phyloP scores from a whole-genome alignment of 1,140 invertebrate genomes.

The Drosophila asahinai region DNA sequence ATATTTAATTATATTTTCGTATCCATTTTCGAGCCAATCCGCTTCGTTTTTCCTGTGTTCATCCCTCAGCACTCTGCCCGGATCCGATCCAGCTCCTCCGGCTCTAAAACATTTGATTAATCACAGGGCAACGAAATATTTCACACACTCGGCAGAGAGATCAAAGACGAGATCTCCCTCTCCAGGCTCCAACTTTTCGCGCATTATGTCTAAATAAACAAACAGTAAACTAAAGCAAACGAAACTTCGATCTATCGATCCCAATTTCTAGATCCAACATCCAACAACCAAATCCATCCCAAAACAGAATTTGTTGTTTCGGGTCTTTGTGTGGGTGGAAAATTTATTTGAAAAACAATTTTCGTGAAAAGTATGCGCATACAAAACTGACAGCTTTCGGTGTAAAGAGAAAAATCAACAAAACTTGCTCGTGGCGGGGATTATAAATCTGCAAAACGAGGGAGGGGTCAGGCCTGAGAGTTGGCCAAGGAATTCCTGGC shows the following conservation, averaged over 20 bases:
- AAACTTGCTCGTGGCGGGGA: conserved; percentile 41
- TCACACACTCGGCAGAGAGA: conserved; percentile 59
- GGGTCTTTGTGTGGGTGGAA: conserved; percentile 57
- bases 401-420: conserved; percentile 75
- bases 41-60: not conserved
- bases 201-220: conserved; percentile 83
- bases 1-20: conserved; percentile 82
- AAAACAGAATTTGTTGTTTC: conserved; percentile 36
- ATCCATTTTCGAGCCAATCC: conserved; percentile 58
- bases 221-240: conserved; percentile 52
- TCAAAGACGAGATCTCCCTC: conserved; percentile 61
- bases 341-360: conserved; percentile 82
- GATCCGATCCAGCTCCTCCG: conserved; percentile 11
- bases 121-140: conserved; percentile 56
- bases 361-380: conserved; percentile 80
- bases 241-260: conserved; percentile 29
- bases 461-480: conserved; percentile 12
- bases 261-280: conserved; percentile 11
- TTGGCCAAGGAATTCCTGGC: conserved; percentile 7
- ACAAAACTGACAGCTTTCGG: conserved; percentile 78
- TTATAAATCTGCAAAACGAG: conserved; percentile 71
- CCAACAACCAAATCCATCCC: conserved; percentile 49
- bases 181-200: conserved; percentile 73
- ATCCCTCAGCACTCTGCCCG: conserved; percentile 19
- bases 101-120: conserved; percentile 79